Conservation (phyloP, 2,888 invertebrate genomes). For the Diloba caeruleocephala region DNA sequence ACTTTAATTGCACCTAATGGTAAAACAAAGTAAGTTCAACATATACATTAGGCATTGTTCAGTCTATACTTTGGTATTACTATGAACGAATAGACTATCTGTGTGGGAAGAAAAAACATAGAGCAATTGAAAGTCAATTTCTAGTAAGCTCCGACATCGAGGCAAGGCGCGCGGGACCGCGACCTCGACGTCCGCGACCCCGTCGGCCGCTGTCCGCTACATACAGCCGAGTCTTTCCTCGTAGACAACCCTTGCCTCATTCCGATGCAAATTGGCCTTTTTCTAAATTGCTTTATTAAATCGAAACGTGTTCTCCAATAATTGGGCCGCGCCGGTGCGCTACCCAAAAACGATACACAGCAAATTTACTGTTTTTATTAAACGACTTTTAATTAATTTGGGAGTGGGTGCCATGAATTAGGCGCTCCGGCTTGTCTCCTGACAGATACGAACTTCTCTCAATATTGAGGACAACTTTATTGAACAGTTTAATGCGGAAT, state of each 20-base stretch:
- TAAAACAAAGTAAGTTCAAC: too few species aligned
- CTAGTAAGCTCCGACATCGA: not conserved
- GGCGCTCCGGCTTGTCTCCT: constrained; percentile 26
- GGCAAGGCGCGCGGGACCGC: not conserved
- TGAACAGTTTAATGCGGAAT: constrained; percentile 31
- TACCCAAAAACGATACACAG: constrained; percentile 57
- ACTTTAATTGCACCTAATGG: too few species aligned
- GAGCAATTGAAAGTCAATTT: too few species aligned
- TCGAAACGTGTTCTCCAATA: constrained; percentile 84
- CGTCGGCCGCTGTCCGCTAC: constrained; percentile 45
- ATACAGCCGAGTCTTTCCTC: constrained; percentile 38
- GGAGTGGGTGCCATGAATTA: constrained; percentile 56
- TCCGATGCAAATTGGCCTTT: constrained; percentile 82
- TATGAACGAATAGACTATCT: too few species aligned
- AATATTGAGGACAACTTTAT: constrained; percentile 41
- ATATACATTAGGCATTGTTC: too few species aligned
- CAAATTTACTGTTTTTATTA: constrained; percentile 70
- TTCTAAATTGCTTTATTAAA: constrained; percentile 87
- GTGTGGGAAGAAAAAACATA: too few species aligned
- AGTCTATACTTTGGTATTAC: too few species aligned
- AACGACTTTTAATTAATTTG: constrained; percentile 70
- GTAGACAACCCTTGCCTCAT: constrained; percentile 75
- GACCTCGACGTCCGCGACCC: constrained; percentile 26
- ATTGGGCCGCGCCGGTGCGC: constrained; percentile 60
- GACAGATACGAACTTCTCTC: constrained; percentile 37